A percentile compares a stretch with the other conserved stretches of the same genome.
Conservation (phyloP, 2,113 vertebrate species). For the Puffinus mauretanicus region DNA sequence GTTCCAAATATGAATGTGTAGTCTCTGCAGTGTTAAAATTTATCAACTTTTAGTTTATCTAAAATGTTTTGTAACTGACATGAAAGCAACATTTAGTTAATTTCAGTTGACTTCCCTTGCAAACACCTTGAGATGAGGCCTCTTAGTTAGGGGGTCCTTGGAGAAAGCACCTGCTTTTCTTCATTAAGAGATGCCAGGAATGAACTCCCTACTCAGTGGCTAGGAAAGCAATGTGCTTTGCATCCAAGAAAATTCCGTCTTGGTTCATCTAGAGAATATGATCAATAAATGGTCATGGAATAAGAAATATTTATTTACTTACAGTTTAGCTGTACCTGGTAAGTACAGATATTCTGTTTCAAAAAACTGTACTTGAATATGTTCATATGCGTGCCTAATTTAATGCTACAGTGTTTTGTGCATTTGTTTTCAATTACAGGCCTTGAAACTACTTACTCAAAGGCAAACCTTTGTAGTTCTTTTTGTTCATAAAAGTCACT, state of each 20-base stretch:
- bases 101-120: background rate
- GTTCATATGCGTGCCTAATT: background rate
- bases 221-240: background rate
- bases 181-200: background rate
- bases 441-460: slow-evolving; percentile 27
- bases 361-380: background rate
- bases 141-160: background rate
- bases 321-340: background rate
- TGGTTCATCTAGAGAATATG: background rate
- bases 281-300: background rate
- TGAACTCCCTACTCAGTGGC: background rate
- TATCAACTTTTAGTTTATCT: background rate
- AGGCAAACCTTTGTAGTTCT: slow-evolving; percentile 29
- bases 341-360: background rate
- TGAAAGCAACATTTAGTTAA: background rate
- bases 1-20: background rate
- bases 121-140: background rate
- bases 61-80: background rate
- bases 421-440: slow-evolving; percentile 32
- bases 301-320: background rate
- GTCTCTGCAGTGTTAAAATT: background rate
- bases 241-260: background rate
- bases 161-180: background rate
- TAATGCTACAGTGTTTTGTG: background rate
- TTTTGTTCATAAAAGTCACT: slow-evolving; percentile 33